A percentile compares a stretch with the other conserved stretches of the same genome.
Conservation (phyloP, 2,888 invertebrate species). For the Piscicola geometra region DNA sequence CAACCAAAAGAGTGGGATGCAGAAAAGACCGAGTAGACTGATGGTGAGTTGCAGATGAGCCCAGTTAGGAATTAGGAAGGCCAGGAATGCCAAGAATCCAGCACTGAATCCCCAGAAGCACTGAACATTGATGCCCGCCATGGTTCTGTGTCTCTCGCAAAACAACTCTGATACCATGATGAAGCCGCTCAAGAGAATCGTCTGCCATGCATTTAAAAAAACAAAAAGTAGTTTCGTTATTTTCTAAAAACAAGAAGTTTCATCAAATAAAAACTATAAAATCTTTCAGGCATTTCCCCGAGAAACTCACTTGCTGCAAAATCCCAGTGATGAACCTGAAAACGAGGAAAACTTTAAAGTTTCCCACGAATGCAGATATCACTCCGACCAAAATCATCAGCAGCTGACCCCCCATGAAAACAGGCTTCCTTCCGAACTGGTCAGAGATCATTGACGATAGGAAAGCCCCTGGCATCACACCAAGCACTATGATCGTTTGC, state of each 20-base stretch:
- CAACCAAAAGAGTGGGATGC: conserved; percentile 40
- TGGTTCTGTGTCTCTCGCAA: conserved; percentile 41
- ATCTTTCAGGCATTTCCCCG: too few species aligned
- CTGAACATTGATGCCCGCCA: conserved; percentile 40
- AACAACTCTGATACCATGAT: conserved; percentile 44
- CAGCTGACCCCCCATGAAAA: conserved; percentile 44
- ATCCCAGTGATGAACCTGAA: conserved; percentile 44
- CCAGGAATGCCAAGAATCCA: conserved; percentile 40
- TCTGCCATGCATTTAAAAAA: conserved; percentile 33
- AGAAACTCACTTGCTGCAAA: conserved; percentile 44
- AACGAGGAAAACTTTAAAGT: conserved; percentile 43
- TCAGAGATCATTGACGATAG: conserved; percentile 44
- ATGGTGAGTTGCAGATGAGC: conserved; percentile 40
- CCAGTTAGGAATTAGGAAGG: conserved; percentile 43
- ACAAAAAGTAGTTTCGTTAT: too few species aligned
- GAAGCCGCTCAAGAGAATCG: conserved; percentile 41
- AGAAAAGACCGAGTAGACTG: conserved; percentile 37
- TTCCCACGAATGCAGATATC: conserved; percentile 41
- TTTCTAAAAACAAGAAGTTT: too few species aligned
- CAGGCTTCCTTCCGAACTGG: conserved; percentile 44
- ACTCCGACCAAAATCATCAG: conserved; percentile 42
- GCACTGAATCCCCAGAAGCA: conserved; percentile 41
- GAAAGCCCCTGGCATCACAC: conserved; percentile 46
- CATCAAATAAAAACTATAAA: too few species aligned
- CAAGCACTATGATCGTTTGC: conserved; percentile 45